Evolutionary conservation across 2,888 invertebrate genomes (phyloP).

Genomic region (Pachymerium ferrugineum): DNA sequence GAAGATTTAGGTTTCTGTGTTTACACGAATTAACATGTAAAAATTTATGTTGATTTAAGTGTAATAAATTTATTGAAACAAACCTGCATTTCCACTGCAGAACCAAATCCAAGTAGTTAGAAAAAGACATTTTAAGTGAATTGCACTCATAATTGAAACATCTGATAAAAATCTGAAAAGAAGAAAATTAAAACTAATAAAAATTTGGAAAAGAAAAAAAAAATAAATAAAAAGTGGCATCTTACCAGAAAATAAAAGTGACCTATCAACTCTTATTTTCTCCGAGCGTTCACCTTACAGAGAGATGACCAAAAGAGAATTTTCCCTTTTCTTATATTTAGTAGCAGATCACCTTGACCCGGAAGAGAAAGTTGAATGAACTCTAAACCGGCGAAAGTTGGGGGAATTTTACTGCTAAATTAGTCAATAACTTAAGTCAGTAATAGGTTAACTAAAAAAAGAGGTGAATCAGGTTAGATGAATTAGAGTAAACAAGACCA

Average conservation of each 20-base stretch:
- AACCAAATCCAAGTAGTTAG: no score
- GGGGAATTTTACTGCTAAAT: no score
- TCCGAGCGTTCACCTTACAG: background rate
- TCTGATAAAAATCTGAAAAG: no score
- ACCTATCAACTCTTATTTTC: background rate
- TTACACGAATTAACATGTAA: no score
- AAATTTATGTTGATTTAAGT: no score
- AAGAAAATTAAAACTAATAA: background rate
- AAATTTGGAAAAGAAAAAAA: background rate
- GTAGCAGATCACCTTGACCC: slow-evolving; percentile 3
- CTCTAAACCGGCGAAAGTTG: background rate
- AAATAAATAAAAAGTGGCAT: background rate
- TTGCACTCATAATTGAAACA: no score
- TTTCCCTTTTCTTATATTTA: background rate
- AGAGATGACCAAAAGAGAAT: background rate
- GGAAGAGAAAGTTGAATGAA: slow-evolving; percentile 13
- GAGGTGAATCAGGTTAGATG: no score
- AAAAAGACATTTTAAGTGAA: no score
- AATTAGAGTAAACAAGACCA: no score
- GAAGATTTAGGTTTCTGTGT: no score
- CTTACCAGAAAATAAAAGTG: background rate
- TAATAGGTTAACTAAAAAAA: background rate
- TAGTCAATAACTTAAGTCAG: background rate
- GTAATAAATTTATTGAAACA: no score
- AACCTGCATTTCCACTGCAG: no score